These are phyloP conservation scores for Sinodicranocentrus sp. DNA, from an alignment of 2,888 invertebrate species.

Conservation along the genomic window DNA sequence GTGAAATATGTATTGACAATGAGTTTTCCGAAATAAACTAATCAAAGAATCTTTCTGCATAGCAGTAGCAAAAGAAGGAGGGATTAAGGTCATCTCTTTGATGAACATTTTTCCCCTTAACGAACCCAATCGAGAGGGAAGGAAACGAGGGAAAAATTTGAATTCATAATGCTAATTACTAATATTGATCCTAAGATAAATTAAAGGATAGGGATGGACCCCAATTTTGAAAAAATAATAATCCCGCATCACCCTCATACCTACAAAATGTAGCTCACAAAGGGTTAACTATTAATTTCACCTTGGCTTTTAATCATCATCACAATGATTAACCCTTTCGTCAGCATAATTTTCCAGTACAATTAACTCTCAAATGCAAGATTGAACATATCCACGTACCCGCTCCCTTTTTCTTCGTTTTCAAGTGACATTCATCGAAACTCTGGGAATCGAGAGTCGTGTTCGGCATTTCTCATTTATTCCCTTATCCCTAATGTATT, in stretches of 20 bases:
- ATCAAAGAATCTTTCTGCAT: no score
- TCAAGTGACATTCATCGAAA: no score
- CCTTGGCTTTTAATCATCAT: neutral
- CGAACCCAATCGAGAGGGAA: neutral
- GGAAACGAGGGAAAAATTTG: constrained; percentile 33
- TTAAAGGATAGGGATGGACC: neutral
- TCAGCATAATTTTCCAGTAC: no score
- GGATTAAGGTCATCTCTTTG: constrained; percentile 31
- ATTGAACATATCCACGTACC: no score
- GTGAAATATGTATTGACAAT: constrained; percentile 34
- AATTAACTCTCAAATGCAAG: no score
- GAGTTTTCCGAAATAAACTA: neutral
- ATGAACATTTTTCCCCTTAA: no score
- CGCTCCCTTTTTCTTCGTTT: no score
- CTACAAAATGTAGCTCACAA: neutral
- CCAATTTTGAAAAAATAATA: neutral
- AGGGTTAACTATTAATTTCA: neutral
- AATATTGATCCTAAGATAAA: constrained; percentile 1
- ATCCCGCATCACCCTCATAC: neutral
- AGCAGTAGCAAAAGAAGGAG: constrained; percentile 18
- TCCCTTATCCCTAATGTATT: no score
- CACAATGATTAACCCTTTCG: no score
- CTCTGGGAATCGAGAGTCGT: no score
- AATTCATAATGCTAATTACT: constrained; percentile 52
- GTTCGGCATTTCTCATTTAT: no score